These are phyloP conservation scores for Tetranychus urticae DNA, from an alignment of 1,140 invertebrate species.

Conservation along the genomic window DNA sequence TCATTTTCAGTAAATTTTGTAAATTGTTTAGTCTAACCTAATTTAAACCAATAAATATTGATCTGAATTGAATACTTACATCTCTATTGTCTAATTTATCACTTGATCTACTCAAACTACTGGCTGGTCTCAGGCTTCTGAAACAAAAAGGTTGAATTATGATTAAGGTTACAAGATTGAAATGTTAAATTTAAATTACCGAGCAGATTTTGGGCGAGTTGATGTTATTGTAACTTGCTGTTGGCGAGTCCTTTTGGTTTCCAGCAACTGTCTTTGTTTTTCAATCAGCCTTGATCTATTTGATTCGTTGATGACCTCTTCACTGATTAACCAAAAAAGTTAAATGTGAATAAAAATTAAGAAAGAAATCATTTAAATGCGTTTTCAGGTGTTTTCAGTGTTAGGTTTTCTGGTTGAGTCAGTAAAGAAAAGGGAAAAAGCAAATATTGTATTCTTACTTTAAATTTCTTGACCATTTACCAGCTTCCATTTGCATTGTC, in stretches of 20 bases:
- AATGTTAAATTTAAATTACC: neutral
- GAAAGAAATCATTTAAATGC: neutral
- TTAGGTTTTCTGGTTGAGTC: too few species aligned
- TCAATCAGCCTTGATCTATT: conserved; percentile 6
- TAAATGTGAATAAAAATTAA: neutral
- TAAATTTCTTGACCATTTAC: conserved; percentile 10
- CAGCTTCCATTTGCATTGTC: neutral
- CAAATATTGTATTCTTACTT: neutral
- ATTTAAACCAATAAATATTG: too few species aligned
- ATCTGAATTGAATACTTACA: too few species aligned
- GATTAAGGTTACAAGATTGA: neutral
- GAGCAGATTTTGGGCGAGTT: neutral
- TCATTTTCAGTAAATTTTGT: too few species aligned
- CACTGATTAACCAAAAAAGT: neutral
- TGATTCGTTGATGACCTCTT: conserved; percentile 4
- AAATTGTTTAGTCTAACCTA: too few species aligned
- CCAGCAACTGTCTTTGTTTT: conserved; percentile 7
- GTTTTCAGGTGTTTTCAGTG: neutral
- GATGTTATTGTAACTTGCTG: conserved; percentile 1
- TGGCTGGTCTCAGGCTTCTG: neutral
- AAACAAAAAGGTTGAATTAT: neutral
- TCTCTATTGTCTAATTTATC: neutral
- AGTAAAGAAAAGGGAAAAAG: neutral
- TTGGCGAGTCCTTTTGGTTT: conserved; percentile 8
- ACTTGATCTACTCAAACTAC: neutral